phyloP scores from a whole-genome alignment of 2,888 invertebrate genomes.

The Dilophus febrilis region DNA sequence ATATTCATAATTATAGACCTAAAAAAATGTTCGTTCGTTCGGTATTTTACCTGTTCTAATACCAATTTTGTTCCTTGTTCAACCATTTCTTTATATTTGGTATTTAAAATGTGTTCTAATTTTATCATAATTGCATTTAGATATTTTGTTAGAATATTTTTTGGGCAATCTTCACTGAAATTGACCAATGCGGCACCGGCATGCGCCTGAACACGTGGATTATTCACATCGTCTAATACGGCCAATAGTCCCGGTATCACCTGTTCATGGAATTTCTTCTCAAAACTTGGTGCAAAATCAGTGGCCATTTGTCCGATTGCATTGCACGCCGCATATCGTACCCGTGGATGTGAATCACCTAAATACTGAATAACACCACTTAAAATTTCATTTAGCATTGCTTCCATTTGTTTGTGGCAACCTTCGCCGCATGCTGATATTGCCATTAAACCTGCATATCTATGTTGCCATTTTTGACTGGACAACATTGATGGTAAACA shows the following conservation, averaged over 20 bases:
- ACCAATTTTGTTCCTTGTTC: slow-evolving; percentile 92
- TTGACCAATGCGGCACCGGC: slow-evolving; percentile 93
- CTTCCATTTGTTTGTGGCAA: slow-evolving; percentile 96
- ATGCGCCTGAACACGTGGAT: slow-evolving; percentile 77
- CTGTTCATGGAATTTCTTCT: slow-evolving; percentile 93
- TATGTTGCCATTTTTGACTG: slow-evolving; percentile 66
- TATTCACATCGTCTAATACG: slow-evolving; percentile 75
- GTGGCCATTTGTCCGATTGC: slow-evolving; percentile 98
- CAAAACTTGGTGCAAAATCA: slow-evolving; percentile 91
- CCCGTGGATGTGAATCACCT: slow-evolving; percentile 45
- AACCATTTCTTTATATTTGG: slow-evolving; percentile 87
- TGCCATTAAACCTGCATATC: slow-evolving; percentile 98
- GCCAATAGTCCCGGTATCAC: slow-evolving; percentile 82
- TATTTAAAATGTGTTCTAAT: slow-evolving; percentile 72
- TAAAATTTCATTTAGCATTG: slow-evolving; percentile 82
- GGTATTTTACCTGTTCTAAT: slow-evolving; percentile 57
- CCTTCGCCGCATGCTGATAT: slow-evolving; percentile 97
- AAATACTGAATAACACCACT: slow-evolving; percentile 75
- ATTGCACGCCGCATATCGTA: slow-evolving; percentile 91
- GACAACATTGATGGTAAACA: slow-evolving; percentile 76
- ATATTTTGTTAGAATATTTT: slow-evolving; percentile 78
- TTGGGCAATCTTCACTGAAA: slow-evolving; percentile 98
- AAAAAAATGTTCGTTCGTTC: not conserved
- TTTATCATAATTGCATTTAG: slow-evolving; percentile 82
- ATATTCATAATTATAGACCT: slow-evolving; percentile 3